Base-by-base conservation (phyloP, 2,888 invertebrate species). In the Epinotia nisella region DNA sequence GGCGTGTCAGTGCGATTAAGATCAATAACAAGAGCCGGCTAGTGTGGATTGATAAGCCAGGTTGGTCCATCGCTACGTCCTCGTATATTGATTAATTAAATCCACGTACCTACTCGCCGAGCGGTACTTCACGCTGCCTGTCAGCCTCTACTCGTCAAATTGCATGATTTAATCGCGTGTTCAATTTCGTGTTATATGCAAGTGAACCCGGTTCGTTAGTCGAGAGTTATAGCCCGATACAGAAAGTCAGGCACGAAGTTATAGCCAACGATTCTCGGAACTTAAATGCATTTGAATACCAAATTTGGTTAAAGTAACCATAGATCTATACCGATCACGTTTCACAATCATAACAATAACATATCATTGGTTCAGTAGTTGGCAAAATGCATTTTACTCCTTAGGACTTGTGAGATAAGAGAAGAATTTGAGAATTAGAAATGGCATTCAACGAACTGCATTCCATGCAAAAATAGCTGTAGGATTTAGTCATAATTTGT, bases 11-110 rank as follows among this genome's bases (percentile, higher is more conserved):
- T 71, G 49, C 62, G 64, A 75, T 68, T 65, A 72, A 69, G 71
- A 69, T 71, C 74, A 64, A 64, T 64, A 73, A 53, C 71, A 67
- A 71, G 67, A 68, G 71, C 55, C 56, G 58, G 11, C 58, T 51
- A 39, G 51, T 58, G 68, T 51, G 58, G 62, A 73, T 64, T 69
- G 58, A 64, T 69, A 73, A 62, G 62, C 51, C 58, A 53, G 41
- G 67, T 41, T 53, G 59, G 56, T 41, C 58, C 58, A 67, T 45
- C 35, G 58, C 68, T 53, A 45, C 53, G 68, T 73, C 58, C 61
- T 60, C 60, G 60, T 74, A 70, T 70, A 70, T 66, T 65, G 70
- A 74, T 74, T 74, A 74, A 74, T 74, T 74, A 74, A 74, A 51
- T 49, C 51, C 58, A 11, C 62, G 49, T 62, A 11, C 62, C 39